phyloP scores from a whole-genome alignment of 1,140 invertebrate species.

The Panulirus ornatus region DNA sequence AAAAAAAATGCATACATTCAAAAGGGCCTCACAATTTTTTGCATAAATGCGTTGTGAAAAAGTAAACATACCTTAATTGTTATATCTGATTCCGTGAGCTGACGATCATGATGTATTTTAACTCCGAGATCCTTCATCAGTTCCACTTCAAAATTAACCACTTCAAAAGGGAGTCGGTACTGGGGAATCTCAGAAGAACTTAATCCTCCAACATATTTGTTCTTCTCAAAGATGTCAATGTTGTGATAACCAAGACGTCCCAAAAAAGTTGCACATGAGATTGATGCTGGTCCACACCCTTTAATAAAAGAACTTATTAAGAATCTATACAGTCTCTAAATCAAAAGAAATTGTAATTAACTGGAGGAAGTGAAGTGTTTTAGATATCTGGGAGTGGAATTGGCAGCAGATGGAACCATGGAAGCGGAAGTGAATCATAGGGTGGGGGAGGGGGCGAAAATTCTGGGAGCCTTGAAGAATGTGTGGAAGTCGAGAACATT shows the following conservation, averaged over 20 bases:
- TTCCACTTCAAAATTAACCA: constrained; percentile 95
- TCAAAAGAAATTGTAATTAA: neutral
- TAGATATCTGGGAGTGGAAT: too few relatives aligned
- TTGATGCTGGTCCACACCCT: constrained; percentile 95
- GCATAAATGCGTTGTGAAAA: too few relatives aligned
- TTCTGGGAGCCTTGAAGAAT: too few relatives aligned
- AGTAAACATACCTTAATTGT: constrained; percentile 86
- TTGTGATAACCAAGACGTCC: constrained; percentile 94
- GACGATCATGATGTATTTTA: constrained; percentile 85
- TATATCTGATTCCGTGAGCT: constrained; percentile 84
- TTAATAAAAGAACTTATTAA: neutral
- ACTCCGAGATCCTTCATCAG: constrained; percentile 95
- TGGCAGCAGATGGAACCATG: too few relatives aligned
- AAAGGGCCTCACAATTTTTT: neutral
- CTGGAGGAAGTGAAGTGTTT: too few relatives aligned
- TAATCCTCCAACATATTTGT: constrained; percentile 91
- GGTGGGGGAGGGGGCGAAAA: too few relatives aligned
- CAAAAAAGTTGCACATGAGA: constrained; percentile 97
- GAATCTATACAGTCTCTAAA: too few relatives aligned
- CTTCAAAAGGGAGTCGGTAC: constrained; percentile 94
- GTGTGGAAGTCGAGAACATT: too few relatives aligned
- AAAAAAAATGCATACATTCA: neutral
- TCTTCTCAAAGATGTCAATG: constrained; percentile 95
- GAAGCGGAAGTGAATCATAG: too few relatives aligned
- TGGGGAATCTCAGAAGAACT: constrained; percentile 98